Percentiles rank a stretch among this genome's conserved stretches.
phyloP scores from a whole-genome alignment of 1,140 invertebrate species.

The Hycleus phaleratus region DNA sequence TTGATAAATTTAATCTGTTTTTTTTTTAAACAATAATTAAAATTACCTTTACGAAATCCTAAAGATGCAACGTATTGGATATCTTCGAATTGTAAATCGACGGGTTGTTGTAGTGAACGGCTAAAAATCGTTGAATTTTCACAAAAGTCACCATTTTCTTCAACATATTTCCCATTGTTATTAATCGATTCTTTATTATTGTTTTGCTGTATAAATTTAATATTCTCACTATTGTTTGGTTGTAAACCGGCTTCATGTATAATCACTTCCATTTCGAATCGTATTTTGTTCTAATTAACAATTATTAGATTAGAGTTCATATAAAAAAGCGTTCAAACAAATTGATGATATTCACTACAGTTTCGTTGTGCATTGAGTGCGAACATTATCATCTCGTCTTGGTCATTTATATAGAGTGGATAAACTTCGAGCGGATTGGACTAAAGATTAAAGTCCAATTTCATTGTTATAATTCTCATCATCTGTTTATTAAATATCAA shows the following conservation, averaged over 20 bases:
- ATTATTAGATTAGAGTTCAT: background rate
- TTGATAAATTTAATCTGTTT: background rate
- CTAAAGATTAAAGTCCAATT: conserved; percentile 5
- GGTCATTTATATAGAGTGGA: conserved; percentile 26
- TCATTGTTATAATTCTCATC: background rate
- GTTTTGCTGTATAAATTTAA: conserved; percentile 4
- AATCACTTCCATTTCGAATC: conserved; percentile 6
- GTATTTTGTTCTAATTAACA: background rate
- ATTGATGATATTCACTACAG: background rate
- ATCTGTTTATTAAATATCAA: too few species aligned
- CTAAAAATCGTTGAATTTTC: conserved; percentile 31
- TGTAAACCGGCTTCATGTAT: conserved; percentile 17
- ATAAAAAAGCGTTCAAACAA: background rate
- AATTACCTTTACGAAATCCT: conserved; percentile 60
- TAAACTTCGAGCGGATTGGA: too few species aligned
- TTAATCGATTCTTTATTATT: background rate
- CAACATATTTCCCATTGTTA: background rate
- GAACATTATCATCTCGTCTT: conserved; percentile 14
- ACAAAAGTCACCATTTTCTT: background rate
- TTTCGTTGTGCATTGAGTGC: conserved; percentile 1
- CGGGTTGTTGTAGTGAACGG: conserved; percentile 46
- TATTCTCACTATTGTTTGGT: conserved; percentile 6
- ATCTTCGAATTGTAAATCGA: conserved; percentile 65
- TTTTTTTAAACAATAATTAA: too few species aligned
- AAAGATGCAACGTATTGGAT: conserved; percentile 60